Base-by-base conservation (phyloP, 1,140 invertebrate species). In the Zaprionus tsacasi region DNA sequence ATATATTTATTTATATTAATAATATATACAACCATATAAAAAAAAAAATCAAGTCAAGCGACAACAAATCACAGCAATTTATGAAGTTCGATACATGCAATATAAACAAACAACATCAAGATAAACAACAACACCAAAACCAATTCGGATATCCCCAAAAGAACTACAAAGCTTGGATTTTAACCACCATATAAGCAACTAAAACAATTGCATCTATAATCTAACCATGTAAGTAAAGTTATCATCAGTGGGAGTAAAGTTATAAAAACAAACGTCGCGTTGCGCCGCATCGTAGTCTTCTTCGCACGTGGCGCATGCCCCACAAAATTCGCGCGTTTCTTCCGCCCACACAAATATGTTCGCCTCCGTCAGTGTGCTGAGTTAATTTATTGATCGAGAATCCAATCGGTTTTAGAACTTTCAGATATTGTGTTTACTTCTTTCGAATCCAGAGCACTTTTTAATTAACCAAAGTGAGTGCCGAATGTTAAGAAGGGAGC, bases 31-130 rank as follows among this genome's bases (percentile, higher is more conserved):
- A 56, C 64, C 21, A 21, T 21, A 21, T 21, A 68, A 59, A 38
- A 77, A 65, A 40, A 57, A 61, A 70, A 78, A 69, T 57, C 17
- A 70, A 64, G 52, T 71, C 76, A 66, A 71, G 17, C 69, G 21
- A 64, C 65, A 55, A 64, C 21, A 45, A 61, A 56, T 35, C 17
- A 59, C 48, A 52, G 55, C 59, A 63, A 45, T 59, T 70, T 45
- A 25, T 40, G 11, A 45, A 57, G 35, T 65, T 64, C 35, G 12
- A 21, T 27, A 45, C 59, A 27, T 61, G 43, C 43, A 35, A 68
- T 60, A 58, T 40, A 25, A 40, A 38, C 50, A 60, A 54, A 40
- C 48, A 64, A 57, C 33, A 55, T 13, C 52, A 56, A 50, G 40
- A 52, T 30, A 55, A 69, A 56, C 33, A 59, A 48, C 36, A 30